A percentile compares a stretch with the other conserved stretches of the same genome.
Conservation (phyloP, 2,888 invertebrate species). For the Julus scanicus region DNA sequence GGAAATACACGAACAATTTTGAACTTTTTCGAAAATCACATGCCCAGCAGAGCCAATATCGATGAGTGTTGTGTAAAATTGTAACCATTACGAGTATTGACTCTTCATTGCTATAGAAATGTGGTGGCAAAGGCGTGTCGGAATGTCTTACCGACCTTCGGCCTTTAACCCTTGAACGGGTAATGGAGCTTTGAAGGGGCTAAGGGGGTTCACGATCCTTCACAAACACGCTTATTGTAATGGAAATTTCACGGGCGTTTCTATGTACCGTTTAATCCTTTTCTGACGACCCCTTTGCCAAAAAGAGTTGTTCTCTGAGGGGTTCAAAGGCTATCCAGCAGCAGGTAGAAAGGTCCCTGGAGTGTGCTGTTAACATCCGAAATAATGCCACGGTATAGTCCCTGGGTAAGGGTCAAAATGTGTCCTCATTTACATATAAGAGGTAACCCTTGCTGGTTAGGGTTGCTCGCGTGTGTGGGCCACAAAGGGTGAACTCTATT, state of each 20-base stretch:
- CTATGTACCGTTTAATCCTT: constrained; percentile 49
- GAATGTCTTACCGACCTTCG: constrained; percentile 4
- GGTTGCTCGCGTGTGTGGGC: constrained; percentile 8
- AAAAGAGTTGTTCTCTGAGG: constrained; percentile 34
- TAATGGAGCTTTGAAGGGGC: constrained; percentile 45
- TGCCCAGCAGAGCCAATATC: too few relatives aligned
- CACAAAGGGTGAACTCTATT: constrained; percentile 53
- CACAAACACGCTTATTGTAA: constrained; percentile 46
- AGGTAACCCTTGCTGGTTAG: constrained; percentile 44
- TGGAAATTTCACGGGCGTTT: constrained; percentile 54
- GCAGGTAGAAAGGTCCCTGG: constrained; percentile 32
- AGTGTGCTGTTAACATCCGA: background rate
- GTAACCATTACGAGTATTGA: too few relatives aligned
- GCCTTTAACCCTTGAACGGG: constrained; percentile 38
- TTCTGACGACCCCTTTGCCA: background rate
- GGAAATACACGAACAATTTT: too few relatives aligned
- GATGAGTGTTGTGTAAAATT: too few relatives aligned
- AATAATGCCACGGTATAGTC: background rate
- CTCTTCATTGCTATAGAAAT: background rate
- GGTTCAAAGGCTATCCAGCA: constrained; percentile 10
- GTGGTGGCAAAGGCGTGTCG: constrained; percentile 6
- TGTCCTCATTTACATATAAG: constrained; percentile 8
- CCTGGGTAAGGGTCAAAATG: background rate
- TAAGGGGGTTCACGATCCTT: constrained; percentile 44
- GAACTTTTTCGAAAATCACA: too few relatives aligned